Evolutionary conservation across 2,888 invertebrate genomes (phyloP).

Genomic region (Lamellibrachia columna): DNA sequence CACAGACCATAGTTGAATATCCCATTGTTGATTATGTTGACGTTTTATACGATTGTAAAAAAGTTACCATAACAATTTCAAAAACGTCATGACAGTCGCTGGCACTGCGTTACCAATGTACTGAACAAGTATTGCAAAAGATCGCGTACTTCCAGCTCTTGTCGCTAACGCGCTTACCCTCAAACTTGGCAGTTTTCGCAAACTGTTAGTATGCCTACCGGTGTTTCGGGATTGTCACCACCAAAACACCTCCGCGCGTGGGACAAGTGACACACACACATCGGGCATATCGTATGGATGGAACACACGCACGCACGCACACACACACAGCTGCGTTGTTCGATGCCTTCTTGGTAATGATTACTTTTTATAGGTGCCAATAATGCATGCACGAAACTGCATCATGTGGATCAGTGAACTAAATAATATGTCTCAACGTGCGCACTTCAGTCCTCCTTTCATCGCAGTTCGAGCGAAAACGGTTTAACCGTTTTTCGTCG

Average conservation of each 20-base stretch:
- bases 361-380: background rate
- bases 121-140: no score
- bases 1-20: no score
- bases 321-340: background rate
- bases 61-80: no score
- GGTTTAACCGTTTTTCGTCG: background rate
- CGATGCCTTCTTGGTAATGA: background rate
- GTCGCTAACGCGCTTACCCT: no score
- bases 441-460: background rate
- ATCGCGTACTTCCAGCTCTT: no score
- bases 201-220: no score
- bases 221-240: no score
- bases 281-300: background rate
- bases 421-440: slow-evolving; percentile 3
- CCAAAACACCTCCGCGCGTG: background rate
- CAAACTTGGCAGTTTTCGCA: no score
- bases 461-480: background rate
- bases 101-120: no score
- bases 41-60: no score
- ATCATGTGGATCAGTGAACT: background rate
- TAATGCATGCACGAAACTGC: background rate
- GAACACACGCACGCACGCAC: background rate
- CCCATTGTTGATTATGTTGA: no score
- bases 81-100: no score
- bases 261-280: background rate